phyloP scores from a whole-genome alignment of 2,888 invertebrate genomes.

The Sesia apiformis region DNA sequence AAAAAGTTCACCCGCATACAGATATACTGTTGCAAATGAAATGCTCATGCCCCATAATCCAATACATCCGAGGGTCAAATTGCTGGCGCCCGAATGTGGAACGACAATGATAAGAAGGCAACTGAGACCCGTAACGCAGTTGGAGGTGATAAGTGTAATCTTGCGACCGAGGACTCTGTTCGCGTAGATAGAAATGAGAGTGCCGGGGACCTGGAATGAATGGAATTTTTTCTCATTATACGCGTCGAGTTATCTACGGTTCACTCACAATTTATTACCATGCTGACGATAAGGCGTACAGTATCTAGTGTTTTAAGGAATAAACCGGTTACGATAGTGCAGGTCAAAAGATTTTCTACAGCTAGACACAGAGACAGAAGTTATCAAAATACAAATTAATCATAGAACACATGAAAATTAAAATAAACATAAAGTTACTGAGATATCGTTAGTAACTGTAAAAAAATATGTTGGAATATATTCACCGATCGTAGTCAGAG shows the following conservation, averaged over 20 bases:
- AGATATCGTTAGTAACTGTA: too few relatives aligned
- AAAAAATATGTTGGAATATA: too few relatives aligned
- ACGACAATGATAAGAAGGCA: conserved; percentile 78
- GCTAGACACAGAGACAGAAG: conserved; percentile 1
- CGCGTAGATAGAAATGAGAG: conserved; percentile 77
- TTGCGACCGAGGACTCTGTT: conserved; percentile 80
- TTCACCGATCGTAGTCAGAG: too few relatives aligned
- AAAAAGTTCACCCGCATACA: conserved; percentile 91
- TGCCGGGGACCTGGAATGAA: conserved; percentile 71
- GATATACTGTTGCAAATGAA: conserved; percentile 88
- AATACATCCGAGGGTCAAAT: conserved; percentile 79
- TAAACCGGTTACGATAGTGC: background rate
- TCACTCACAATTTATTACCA: background rate
- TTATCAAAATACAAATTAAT: background rate
- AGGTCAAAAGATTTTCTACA: conserved; percentile 2
- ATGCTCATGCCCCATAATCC: conserved; percentile 89
- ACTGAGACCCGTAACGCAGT: conserved; percentile 78
- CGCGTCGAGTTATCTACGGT: background rate
- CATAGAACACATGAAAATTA: background rate
- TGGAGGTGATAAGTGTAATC: conserved; percentile 77
- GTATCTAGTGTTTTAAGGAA: background rate
- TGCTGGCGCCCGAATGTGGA: conserved; percentile 55
- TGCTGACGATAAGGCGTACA: background rate
- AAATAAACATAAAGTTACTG: background rate
- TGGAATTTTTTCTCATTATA: conserved; percentile 6